A percentile compares a stretch with the other conserved stretches of the same genome.
These are phyloP conservation scores for Artemia sinica DNA, from an alignment of 2,888 invertebrate species.

Conservation along the genomic window DNA sequence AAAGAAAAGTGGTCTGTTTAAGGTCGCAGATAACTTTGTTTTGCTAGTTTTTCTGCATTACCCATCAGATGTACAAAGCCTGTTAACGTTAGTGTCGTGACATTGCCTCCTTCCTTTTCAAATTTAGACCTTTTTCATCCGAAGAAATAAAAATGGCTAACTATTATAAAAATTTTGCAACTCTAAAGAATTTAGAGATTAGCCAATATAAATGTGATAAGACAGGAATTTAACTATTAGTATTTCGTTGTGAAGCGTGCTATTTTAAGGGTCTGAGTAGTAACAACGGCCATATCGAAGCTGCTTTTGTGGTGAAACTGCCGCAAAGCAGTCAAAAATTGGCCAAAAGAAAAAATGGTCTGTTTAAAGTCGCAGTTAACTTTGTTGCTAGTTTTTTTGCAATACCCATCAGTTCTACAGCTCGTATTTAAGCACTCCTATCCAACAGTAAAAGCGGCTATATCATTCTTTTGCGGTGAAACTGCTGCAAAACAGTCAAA, in stretches of 20 bases:
- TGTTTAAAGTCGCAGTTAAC: conserved; percentile 3
- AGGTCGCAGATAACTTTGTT: neutral
- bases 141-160: too few relatives aligned
- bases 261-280: neutral
- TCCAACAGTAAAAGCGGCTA: neutral
- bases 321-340: neutral
- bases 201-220: too few relatives aligned
- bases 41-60: neutral
- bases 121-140: too few relatives aligned
- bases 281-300: neutral
- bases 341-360: neutral
- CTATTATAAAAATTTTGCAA: too few relatives aligned
- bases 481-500: neutral
- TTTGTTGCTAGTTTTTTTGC: neutral
- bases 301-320: neutral
- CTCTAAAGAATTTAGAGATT: too few relatives aligned
- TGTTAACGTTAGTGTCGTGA: neutral
- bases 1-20: neutral
- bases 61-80: neutral
- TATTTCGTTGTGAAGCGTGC: too few relatives aligned
- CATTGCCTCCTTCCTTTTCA: too few relatives aligned
- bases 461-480: neutral
- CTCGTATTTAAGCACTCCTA: neutral
- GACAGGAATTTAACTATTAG: too few relatives aligned
- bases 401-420: neutral